These are phyloP conservation scores for Platanista minor DNA, from an alignment of 2,113 vertebrate species.

Conservation along the genomic window DNA sequence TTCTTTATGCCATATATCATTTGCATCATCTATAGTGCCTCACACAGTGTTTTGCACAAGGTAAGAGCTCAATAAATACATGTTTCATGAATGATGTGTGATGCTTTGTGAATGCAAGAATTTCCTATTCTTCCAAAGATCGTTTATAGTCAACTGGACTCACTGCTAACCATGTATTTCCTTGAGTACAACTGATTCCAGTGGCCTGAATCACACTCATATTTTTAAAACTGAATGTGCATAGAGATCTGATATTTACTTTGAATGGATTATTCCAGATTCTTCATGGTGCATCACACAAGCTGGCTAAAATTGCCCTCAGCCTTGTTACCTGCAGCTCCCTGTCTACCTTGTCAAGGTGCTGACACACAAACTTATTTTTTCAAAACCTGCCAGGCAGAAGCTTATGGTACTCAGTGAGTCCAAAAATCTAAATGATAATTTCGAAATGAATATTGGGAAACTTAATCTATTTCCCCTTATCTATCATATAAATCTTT, in stretches of 20 bases:
- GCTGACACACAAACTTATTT: background rate
- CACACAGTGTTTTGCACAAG: background rate
- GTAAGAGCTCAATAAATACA: background rate
- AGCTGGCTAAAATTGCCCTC: background rate
- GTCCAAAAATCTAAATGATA: background rate
- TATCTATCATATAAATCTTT: background rate
- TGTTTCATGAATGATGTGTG: background rate
- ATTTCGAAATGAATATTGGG: constrained; percentile 42
- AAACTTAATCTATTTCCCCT: background rate
- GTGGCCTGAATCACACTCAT: background rate
- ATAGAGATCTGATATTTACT: background rate
- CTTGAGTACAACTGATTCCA: background rate
- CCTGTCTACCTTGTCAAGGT: background rate
- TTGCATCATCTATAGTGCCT: no score
- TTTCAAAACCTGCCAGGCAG: background rate
- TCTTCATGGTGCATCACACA: background rate
- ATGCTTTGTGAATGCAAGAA: background rate
- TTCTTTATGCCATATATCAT: rapidly evolving
- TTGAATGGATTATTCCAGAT: background rate
- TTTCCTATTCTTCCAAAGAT: background rate
- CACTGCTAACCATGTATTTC: background rate
- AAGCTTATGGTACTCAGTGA: background rate
- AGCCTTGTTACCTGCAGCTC: background rate
- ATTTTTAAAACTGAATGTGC: background rate
- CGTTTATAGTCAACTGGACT: background rate